phyloP scores from a whole-genome alignment of 2,113 vertebrate species.

The Callaeas wilsoni region DNA sequence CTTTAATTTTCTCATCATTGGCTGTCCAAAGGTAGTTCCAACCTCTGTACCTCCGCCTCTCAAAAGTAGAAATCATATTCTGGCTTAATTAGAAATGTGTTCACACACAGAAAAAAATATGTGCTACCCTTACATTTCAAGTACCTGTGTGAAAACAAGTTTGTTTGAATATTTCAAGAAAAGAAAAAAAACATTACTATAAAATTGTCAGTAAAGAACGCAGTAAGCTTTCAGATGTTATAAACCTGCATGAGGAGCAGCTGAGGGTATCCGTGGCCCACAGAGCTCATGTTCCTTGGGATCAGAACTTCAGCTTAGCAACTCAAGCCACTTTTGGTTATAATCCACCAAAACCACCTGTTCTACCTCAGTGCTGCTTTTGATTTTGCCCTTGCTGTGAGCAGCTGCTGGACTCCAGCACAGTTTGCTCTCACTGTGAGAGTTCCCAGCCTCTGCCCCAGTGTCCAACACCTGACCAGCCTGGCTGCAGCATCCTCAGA shows the following conservation, averaged over 20 bases:
- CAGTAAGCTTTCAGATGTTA: neutral
- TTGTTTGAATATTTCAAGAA: neutral
- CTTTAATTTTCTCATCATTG: neutral
- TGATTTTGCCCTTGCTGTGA: neutral
- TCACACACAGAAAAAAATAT: neutral
- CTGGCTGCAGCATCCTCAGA: neutral
- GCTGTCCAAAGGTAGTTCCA: neutral
- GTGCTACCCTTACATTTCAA: neutral
- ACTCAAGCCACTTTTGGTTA: neutral
- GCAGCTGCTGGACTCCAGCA: neutral
- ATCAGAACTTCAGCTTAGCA: neutral
- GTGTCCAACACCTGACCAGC: neutral
- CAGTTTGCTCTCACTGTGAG: rapidly evolving
- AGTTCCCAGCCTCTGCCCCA: neutral
- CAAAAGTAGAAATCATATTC: neutral
- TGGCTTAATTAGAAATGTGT: neutral
- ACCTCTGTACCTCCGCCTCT: neutral
- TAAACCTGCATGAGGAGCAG: neutral
- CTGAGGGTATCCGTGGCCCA: neutral
- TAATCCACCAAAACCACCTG: neutral
- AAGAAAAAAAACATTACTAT: neutral
- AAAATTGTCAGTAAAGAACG: neutral
- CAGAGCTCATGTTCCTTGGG: neutral
- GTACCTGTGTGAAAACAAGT: neutral
- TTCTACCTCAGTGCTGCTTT: neutral